Conservation (phyloP, 2,797 vertebrate species). For the Oophaga sylvatica region DNA sequence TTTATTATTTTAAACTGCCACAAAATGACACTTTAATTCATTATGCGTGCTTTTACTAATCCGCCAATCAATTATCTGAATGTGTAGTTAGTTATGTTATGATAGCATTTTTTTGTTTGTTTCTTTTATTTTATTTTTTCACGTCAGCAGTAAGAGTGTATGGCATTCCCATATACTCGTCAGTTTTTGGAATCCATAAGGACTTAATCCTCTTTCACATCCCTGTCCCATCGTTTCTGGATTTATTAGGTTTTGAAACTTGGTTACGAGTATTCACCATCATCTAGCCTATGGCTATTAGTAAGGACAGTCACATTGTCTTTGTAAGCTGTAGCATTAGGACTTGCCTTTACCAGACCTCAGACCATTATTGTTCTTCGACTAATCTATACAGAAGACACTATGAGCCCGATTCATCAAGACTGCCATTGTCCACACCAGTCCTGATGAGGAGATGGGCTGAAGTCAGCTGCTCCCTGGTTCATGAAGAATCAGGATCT, state of each 20-base stretch:
- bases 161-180: not conserved
- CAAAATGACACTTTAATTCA: constrained; percentile 45
- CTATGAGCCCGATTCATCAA: no score
- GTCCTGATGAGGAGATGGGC: no score
- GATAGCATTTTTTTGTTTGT: not conserved
- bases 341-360: no score
- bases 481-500: no score
- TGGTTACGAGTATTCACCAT: not conserved
- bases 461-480: no score
- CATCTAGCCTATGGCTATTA: not conserved
- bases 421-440: no score
- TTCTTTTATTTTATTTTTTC: not conserved
- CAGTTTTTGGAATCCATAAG: not conserved
- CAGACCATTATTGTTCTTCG: no score
- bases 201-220: no score
- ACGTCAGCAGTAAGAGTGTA: not conserved
- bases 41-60: constrained; percentile 25
- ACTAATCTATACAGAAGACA: no score
- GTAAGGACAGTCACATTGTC: not conserved
- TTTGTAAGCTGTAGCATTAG: not conserved
- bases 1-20: constrained; percentile 50
- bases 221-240: no score
- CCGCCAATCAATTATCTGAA: constrained; percentile 51
- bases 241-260: not conserved
- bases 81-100: not conserved